Percentiles rank a stretch among this genome's conserved stretches.
Evolutionary conservation across 2,113 vertebrate genomes (phyloP).

Genomic region (Pachypanchax playfairii): DNA sequence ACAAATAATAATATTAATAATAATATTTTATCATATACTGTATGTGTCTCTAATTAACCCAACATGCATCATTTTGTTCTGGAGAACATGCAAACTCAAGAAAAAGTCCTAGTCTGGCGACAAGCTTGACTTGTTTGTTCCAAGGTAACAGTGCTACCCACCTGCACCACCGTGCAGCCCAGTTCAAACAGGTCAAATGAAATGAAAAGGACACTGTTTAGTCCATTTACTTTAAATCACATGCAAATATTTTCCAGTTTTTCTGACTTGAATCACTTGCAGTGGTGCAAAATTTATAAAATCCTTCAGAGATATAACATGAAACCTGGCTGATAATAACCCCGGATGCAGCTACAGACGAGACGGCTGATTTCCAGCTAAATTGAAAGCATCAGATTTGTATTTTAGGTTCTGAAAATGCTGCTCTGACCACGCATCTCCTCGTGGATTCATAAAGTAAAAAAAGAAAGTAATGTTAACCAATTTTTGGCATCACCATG

Average conservation of each 20-base stretch:
- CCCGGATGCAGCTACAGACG: not conserved
- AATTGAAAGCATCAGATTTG: not conserved
- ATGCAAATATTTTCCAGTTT: not conserved
- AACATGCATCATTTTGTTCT: too few relatives aligned
- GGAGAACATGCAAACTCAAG: too few relatives aligned
- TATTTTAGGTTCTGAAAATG: not conserved
- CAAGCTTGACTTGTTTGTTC: too few relatives aligned
- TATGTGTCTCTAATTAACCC: too few relatives aligned
- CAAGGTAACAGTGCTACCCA: too few relatives aligned
- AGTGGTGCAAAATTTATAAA: not conserved
- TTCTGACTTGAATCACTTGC: not conserved
- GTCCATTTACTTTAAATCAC: not conserved
- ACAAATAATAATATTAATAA: too few relatives aligned
- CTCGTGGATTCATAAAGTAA: conserved; percentile 1
- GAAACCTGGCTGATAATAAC: conserved; percentile 4
- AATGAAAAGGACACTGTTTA: not conserved
- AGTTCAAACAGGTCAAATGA: not conserved
- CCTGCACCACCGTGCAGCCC: too few relatives aligned
- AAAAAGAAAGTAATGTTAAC: not conserved
- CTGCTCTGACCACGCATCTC: too few relatives aligned
- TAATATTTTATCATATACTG: too few relatives aligned
- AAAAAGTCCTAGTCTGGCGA: too few relatives aligned
- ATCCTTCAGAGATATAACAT: not conserved
- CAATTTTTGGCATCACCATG: too few relatives aligned
- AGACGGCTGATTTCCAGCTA: not conserved